Conservation (phyloP, 2,888 invertebrate genomes). For the Hydriomena furcata region DNA sequence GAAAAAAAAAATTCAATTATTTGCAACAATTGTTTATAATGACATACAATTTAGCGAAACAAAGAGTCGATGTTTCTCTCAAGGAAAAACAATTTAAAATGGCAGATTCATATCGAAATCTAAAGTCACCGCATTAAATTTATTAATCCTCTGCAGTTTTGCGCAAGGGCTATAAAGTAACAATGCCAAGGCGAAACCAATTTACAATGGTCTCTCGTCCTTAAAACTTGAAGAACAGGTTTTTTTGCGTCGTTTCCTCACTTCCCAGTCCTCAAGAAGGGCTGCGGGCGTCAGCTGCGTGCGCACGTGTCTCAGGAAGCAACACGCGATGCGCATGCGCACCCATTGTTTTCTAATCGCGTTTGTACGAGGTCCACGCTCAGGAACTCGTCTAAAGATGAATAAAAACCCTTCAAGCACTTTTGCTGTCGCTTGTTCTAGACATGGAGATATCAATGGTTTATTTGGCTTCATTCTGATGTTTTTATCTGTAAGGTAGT, state of each 20-base stretch:
- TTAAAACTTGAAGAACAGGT: constrained; percentile 21
- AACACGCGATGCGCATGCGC: constrained; percentile 49
- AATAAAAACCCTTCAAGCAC: constrained; percentile 3
- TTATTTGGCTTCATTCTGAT: too few species aligned
- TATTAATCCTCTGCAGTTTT: constrained; percentile 15
- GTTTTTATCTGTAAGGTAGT: not conserved
- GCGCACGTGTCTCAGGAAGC: constrained; percentile 58
- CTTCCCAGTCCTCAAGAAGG: constrained; percentile 27
- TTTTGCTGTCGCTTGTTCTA: not conserved
- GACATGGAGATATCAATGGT: not conserved
- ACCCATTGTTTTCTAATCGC: constrained; percentile 46
- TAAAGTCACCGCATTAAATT: constrained; percentile 2
- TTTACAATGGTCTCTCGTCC: constrained; percentile 14
- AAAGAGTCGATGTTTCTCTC: not conserved
- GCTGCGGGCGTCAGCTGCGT: constrained; percentile 72
- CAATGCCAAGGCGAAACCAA: constrained; percentile 13
- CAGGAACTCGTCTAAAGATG: not conserved
- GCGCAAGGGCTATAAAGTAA: constrained; percentile 7
- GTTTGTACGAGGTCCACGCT: constrained; percentile 22
- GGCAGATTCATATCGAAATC: constrained; percentile 1
- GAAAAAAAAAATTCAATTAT: too few species aligned
- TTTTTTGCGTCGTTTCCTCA: constrained; percentile 28
- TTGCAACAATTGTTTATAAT: too few species aligned
- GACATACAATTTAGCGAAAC: not conserved
- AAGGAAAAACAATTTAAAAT: not conserved